Percentiles rank a stretch among this genome's conserved stretches.
phyloP scores from a whole-genome alignment of 2,888 invertebrate species.

The Dermolepida albohirtum region DNA sequence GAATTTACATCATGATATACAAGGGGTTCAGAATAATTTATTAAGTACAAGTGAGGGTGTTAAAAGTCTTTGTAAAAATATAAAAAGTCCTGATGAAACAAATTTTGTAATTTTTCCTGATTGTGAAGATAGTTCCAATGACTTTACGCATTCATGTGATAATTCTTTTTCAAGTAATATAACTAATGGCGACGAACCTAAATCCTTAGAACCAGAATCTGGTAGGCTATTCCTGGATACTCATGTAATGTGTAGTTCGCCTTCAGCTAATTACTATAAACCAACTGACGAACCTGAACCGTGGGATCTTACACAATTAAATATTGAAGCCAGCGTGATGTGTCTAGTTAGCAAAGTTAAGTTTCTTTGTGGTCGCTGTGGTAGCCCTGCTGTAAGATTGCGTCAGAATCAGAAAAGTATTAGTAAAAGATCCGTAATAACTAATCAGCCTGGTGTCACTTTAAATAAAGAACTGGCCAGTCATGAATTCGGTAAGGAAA shows the following conservation, averaged over 20 bases:
- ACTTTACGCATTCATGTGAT: slow-evolving; percentile 19
- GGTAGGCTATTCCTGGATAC: slow-evolving; percentile 67
- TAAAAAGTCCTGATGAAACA: slow-evolving; percentile 64
- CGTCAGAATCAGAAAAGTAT: slow-evolving; percentile 64
- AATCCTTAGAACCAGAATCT: slow-evolving; percentile 55
- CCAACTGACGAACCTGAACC: slow-evolving; percentile 87
- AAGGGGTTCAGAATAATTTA: slow-evolving; percentile 53
- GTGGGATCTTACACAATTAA: slow-evolving; percentile 86
- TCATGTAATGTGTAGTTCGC: slow-evolving; percentile 68
- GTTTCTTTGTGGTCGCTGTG: slow-evolving; percentile 80
- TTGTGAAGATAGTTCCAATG: slow-evolving; percentile 63
- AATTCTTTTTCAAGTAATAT: slow-evolving; percentile 45
- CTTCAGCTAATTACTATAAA: slow-evolving; percentile 82
- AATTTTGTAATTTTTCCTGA: slow-evolving; percentile 72
- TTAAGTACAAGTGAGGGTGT: slow-evolving; percentile 63
- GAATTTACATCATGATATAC: slow-evolving; percentile 48
- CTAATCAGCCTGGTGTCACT: slow-evolving; percentile 52
- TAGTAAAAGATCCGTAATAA: slow-evolving; percentile 52
- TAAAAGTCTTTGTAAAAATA: slow-evolving; percentile 57
- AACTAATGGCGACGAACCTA: slow-evolving; percentile 51
- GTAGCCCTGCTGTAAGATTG: slow-evolving; percentile 77
- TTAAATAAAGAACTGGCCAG: slow-evolving; percentile 49
- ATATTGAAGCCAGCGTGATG: slow-evolving; percentile 89
- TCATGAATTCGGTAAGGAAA: slow-evolving; percentile 53
- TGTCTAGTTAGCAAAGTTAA: slow-evolving; percentile 87